Evolutionary conservation across 2,888 invertebrate genomes (phyloP).

Genomic region (Syritta pipiens): DNA sequence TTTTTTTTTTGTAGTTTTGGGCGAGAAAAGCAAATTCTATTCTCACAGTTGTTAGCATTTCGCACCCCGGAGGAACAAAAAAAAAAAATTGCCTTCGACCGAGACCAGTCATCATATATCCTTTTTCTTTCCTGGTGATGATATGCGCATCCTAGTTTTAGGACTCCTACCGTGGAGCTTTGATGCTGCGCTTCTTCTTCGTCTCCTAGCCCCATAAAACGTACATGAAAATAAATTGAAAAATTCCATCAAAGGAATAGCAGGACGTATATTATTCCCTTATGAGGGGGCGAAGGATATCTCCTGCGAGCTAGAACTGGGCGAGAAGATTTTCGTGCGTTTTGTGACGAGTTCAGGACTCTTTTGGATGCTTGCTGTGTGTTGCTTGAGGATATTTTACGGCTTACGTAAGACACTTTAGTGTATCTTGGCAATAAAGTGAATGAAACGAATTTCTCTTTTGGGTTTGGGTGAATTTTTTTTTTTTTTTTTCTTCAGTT

Average conservation of each 20-base stretch:
- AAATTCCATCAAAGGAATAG: conserved; percentile 71
- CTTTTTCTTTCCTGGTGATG: conserved; percentile 17
- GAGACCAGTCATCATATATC: conserved; percentile 8
- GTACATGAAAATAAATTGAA: conserved; percentile 74
- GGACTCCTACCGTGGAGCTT: conserved; percentile 21
- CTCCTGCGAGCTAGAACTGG: neutral
- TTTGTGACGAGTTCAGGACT: conserved; percentile 14
- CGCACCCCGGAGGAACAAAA: no score
- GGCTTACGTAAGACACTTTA: conserved; percentile 64
- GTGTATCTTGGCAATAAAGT: conserved; percentile 57
- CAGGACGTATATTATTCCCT: conserved; percentile 40
- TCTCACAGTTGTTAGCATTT: conserved; percentile 1
- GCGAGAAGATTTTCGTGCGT: conserved; percentile 41
- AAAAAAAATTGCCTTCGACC: no score
- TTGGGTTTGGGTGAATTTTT: no score
- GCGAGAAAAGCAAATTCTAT: conserved; percentile 8
- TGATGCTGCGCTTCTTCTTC: conserved; percentile 54
- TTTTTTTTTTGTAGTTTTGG: neutral
- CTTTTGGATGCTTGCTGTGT: neutral
- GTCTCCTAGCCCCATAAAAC: conserved; percentile 70
- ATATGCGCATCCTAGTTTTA: conserved; percentile 53
- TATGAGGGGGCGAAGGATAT: neutral
- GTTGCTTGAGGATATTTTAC: conserved; percentile 46
- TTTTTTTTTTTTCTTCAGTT: conserved; percentile 11
- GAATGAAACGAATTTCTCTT: conserved; percentile 48